These are phyloP conservation scores for Myripristis jacobus DNA, from an alignment of 2,797 vertebrate genomes.

Conservation along the genomic window DNA sequence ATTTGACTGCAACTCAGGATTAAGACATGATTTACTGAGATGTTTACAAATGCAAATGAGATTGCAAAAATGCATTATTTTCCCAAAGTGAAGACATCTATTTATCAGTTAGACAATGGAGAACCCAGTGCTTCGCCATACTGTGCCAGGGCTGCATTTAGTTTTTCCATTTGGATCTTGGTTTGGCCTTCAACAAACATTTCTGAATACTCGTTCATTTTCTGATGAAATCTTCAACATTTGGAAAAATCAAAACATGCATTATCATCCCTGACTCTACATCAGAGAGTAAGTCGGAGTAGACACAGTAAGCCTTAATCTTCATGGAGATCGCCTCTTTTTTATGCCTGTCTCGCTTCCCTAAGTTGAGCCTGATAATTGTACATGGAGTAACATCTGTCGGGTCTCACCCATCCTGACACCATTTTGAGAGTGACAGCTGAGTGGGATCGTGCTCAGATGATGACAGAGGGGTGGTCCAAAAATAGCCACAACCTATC, in stretches of 20 bases:
- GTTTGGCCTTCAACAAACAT: too few relatives aligned
- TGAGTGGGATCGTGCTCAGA: constrained; percentile 66
- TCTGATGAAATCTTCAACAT: neutral
- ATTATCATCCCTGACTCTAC: neutral
- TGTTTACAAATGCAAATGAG: too few relatives aligned
- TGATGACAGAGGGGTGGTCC: constrained; percentile 62
- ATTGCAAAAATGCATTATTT: too few relatives aligned
- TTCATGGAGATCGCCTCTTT: neutral
- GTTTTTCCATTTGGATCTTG: neutral
- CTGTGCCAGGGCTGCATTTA: too few relatives aligned
- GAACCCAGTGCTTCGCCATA: too few relatives aligned
- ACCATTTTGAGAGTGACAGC: constrained; percentile 75
- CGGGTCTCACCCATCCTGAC: constrained; percentile 64
- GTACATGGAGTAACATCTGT: constrained; percentile 41
- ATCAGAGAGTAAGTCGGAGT: neutral
- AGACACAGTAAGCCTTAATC: neutral
- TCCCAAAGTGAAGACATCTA: too few relatives aligned
- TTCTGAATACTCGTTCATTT: too few relatives aligned
- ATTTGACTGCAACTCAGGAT: too few relatives aligned
- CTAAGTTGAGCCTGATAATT: constrained; percentile 8
- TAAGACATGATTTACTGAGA: too few relatives aligned
- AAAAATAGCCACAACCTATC: constrained; percentile 73
- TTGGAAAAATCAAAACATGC: neutral
- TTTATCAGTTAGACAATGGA: too few relatives aligned
- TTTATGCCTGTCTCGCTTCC: neutral